Conservation (phyloP, 1,140 invertebrate species). For the Oryctes rhinoceros region DNA sequence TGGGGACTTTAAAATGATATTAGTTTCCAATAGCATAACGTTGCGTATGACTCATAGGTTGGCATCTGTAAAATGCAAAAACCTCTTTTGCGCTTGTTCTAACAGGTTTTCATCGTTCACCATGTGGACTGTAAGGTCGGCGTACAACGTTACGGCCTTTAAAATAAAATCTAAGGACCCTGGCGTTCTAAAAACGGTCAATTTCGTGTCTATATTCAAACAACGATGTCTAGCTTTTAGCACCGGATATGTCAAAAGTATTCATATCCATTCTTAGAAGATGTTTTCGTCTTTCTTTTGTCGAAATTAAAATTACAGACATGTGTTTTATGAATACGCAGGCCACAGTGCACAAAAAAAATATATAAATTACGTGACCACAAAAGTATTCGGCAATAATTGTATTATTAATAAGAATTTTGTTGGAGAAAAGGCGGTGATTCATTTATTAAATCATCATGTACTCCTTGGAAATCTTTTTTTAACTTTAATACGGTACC, state of each 20-base stretch:
- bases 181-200: conserved; percentile 8
- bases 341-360: conserved; percentile 1
- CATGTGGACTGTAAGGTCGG: conserved; percentile 3
- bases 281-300: neutral
- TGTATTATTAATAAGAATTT: neutral
- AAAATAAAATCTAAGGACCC: neutral
- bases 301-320: neutral
- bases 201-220: neutral
- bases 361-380: conserved; percentile 11
- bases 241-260: conserved; percentile 4
- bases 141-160: conserved; percentile 4
- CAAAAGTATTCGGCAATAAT: neutral
- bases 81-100: conserved; percentile 22
- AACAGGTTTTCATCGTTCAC: conserved; percentile 9
- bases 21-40: conserved; percentile 3
- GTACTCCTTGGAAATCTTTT: neutral
- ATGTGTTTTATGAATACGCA: neutral
- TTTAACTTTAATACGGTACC: no score
- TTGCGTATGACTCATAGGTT: conserved; percentile 9
- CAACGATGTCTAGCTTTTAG: neutral
- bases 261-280: conserved; percentile 10
- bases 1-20: neutral
- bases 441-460: neutral
- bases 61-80: conserved; percentile 32
- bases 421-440: neutral